phyloP scores from a whole-genome alignment of 2,113 vertebrate genomes.

The Solea solea region DNA sequence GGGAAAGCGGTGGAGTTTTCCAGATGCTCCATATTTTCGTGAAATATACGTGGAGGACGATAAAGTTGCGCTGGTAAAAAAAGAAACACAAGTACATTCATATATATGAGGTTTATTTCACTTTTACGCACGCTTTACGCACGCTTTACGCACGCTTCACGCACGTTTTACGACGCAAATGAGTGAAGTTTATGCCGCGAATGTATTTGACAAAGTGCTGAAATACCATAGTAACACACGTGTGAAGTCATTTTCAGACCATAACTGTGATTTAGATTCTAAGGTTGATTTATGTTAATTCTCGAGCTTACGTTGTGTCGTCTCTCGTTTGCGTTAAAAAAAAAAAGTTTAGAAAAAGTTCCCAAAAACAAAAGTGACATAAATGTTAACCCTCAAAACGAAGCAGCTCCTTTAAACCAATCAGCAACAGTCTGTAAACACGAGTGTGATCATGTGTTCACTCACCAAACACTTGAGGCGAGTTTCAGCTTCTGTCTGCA shows the following conservation, averaged over 20 bases:
- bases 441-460: neutral
- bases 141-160: constrained; percentile 18
- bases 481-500: neutral
- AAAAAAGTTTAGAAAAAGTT: constrained; percentile 10
- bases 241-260: neutral
- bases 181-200: neutral
- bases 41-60: neutral
- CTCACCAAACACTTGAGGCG: constrained; percentile 54
- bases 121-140: constrained; percentile 46
- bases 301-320: too few relatives aligned
- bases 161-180: constrained; percentile 4
- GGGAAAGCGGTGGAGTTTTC: constrained; percentile 77
- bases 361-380: neutral
- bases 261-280: neutral
- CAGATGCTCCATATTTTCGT: constrained; percentile 81
- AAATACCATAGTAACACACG: neutral
- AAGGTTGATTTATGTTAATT: neutral
- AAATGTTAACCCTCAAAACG: neutral
- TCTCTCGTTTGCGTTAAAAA: neutral
- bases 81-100: neutral
- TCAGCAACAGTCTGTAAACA: neutral
- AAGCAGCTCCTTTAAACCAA: neutral
- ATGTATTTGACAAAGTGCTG: neutral
- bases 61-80: constrained; percentile 13
- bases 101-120: neutral